Conservation (phyloP, 2,113 vertebrate genomes). For the Hemibagrus wyckioides region DNA sequence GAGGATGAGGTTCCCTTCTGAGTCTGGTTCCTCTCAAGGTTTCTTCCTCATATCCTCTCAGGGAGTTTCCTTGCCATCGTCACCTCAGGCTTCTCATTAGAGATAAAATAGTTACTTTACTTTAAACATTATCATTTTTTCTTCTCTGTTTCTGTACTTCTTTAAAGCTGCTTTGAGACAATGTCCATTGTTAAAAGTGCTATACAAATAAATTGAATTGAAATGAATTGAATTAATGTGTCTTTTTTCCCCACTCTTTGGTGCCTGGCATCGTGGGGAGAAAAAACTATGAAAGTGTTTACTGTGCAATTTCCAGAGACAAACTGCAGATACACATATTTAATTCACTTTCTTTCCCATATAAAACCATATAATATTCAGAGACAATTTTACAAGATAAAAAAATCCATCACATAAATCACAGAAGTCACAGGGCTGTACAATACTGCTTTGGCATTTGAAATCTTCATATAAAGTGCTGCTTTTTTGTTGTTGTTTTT, state of each 20-base stretch:
- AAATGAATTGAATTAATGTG: too few species aligned
- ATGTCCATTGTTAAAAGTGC: too few species aligned
- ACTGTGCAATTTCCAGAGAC: neutral
- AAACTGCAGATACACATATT: neutral
- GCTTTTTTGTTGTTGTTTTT: conserved; percentile 49
- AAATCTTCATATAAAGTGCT: conserved; percentile 88
- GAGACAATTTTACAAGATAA: conserved; percentile 69
- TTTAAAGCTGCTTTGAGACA: too few species aligned
- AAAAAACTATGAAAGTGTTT: neutral
- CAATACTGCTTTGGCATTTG: conserved; percentile 96
- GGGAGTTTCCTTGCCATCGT: too few species aligned
- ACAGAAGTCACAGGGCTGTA: conserved; percentile 67
- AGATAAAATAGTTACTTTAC: too few species aligned
- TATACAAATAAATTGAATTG: too few species aligned
- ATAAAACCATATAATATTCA: conserved; percentile 68
- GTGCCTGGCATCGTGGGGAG: neutral
- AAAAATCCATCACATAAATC: conserved; percentile 63
- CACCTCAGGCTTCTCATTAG: too few species aligned
- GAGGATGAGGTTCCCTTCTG: too few species aligned
- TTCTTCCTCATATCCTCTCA: too few species aligned
- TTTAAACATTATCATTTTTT: too few species aligned
- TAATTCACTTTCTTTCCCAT: conserved; percentile 61
- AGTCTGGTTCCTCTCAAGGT: too few species aligned
- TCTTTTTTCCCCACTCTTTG: neutral
- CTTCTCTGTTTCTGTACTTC: neutral